Percentiles rank a stretch among this genome's conserved stretches.
Evolutionary conservation across 1,140 invertebrate genomes (phyloP).

Genomic region (Cotesia vestalis): DNA sequence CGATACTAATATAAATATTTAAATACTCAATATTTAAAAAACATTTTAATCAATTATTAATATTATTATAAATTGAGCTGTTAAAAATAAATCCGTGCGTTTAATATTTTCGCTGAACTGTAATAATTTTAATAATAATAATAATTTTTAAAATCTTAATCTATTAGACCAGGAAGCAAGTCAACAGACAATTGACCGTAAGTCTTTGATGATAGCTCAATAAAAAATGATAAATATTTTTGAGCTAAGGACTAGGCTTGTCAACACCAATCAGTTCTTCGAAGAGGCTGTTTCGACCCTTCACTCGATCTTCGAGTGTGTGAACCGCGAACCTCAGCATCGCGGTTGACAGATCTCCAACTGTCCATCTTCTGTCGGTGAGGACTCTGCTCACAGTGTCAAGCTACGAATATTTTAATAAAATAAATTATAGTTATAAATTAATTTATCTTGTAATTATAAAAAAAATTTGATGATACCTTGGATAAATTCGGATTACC

Average conservation of each 20-base stretch:
- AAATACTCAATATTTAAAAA: no score
- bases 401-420: conserved; percentile 62
- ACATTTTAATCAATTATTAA: no score
- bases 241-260: conserved; percentile 56
- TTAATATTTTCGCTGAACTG: no score
- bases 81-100: no score
- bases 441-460: conserved; percentile 4
- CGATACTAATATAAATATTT: no score
- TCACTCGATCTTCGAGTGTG: conserved; percentile 69
- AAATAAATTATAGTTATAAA: conserved; percentile 49
- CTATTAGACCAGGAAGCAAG: no score
- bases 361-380: conserved; percentile 78
- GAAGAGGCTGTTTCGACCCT: conserved; percentile 70
- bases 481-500: conserved; percentile 73
- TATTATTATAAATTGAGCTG: no score
- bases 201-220: no score
- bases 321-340: conserved; percentile 73
- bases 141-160: no score
- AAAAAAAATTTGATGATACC: conserved; percentile 55
- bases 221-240: no score
- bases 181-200: no score
- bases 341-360: conserved; percentile 77
- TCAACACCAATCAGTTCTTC: conserved; percentile 77
- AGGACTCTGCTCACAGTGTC: conserved; percentile 77
- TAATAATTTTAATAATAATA: no score